Conservation (phyloP, 2,113 vertebrate genomes). For the Anarrhichthys ocellatus region DNA sequence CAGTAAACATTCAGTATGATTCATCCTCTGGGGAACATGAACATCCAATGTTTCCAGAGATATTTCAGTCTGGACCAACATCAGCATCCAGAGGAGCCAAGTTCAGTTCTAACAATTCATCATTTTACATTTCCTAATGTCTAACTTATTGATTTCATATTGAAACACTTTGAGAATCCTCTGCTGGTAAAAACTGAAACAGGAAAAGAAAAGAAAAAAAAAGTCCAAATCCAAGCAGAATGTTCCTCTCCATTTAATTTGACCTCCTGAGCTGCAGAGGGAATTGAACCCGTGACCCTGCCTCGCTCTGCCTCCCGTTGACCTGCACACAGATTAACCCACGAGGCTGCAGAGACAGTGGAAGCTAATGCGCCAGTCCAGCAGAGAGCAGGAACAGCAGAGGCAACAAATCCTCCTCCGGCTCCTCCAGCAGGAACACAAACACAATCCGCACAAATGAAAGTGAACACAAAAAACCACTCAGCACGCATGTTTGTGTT, state of each 20-base stretch:
- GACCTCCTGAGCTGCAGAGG: neutral
- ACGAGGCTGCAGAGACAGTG: neutral
- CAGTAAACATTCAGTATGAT: no score
- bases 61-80: no score
- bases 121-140: no score
- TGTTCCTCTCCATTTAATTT: neutral
- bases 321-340: constrained; percentile 4
- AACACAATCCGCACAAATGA: constrained; percentile 15
- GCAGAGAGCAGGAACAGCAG: no score
- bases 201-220: neutral
- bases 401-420: constrained; percentile 14
- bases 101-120: no score
- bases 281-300: constrained; percentile 4
- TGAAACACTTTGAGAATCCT: no score
- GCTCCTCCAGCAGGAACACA: neutral
- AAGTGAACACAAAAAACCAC: constrained; percentile 15
- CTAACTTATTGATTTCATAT: no score
- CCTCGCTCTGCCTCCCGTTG: neutral
- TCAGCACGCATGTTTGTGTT: neutral
- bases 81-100: no score
- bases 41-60: no score
- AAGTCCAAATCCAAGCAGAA: neutral
- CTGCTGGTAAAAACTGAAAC: neutral
- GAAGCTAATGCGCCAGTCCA: no score
- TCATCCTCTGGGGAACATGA: no score